Base-by-base conservation (phyloP, 2,113 vertebrate species). In the Paramisgurnus dabryanus region DNA sequence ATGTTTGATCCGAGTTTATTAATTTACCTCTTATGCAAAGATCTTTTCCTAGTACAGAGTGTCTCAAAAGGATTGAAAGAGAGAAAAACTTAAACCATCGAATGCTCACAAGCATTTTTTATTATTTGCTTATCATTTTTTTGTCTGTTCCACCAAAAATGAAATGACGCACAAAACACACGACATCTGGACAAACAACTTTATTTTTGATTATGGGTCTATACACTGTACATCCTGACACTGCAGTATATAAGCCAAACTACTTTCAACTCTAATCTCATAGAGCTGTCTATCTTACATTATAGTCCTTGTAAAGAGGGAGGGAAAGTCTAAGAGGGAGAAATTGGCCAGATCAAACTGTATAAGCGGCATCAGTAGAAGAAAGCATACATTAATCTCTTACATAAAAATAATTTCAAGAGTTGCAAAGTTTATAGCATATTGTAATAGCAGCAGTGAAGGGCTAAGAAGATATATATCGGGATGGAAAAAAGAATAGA, bases 181-280 rank as follows among this genome's bases (percentile, higher is more conserved):
- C 81, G 74, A 72, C 68, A 87, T 92, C 90, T 95, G 93, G 94
- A 96, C 95, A 95, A 96, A 95, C 94, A 94, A 92, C 94, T 96
- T 97, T 97, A 96, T 96, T 96, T 95, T 93, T 92, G 93, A 94
- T 95, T 96, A 96, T 96, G 95, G 94, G 93, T 95, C 95, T 96
- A 95, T 97, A 96, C 95, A 96, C 95, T 97, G 96, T 96, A 96
- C 95, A 97, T 96, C 95, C 94, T 95, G 94, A 95, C 94, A 95
- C 93, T 95, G 94, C 94, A 93, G 94, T 94, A 94, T 95, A 96
- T 95, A 96, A 95, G 94, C 95, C 93, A 93, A 95, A 93, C 93
- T 96, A 95, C 95, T 95, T 95, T 96, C 93, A 95, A 96, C 95
- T 94, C 92, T 94, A 94, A 94, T 94, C 93, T 94, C 93, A 93